A percentile compares a stretch with the other conserved stretches of the same genome.
Conservation (phyloP, 1,140 invertebrate species). For the Megalopta genalis region DNA sequence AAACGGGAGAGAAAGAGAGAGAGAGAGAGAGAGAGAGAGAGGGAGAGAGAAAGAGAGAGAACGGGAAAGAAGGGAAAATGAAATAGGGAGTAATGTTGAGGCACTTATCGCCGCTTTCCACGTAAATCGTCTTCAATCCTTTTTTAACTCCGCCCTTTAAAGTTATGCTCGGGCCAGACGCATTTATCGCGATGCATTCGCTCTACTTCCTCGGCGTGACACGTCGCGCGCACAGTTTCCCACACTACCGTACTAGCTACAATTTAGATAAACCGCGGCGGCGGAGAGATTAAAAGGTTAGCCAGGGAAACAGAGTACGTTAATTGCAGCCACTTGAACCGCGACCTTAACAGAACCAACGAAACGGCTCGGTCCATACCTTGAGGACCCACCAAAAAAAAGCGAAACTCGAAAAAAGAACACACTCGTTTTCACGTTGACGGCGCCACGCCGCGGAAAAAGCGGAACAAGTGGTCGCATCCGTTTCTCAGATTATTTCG, state of each 20-base stretch:
- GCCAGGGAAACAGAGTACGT: constrained; percentile 47
- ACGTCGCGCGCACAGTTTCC: constrained; percentile 38
- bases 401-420: not conserved
- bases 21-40: not conserved
- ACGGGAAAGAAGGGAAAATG: not conserved
- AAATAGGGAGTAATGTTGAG: constrained; percentile 2
- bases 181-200: constrained; percentile 48
- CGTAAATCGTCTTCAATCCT: constrained; percentile 48
- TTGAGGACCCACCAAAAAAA: not conserved
- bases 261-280: constrained; percentile 49
- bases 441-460: not conserved
- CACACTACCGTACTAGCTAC: constrained; percentile 38
- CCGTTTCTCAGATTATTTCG: not conserved
- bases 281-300: constrained; percentile 55
- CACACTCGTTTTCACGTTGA: too few species aligned
- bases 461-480: not conserved
- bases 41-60: not conserved
- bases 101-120: constrained; percentile 30
- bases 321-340: constrained; percentile 55
- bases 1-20: not conserved
- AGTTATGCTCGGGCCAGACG: constrained; percentile 32
- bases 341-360: constrained; percentile 38
- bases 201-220: constrained; percentile 39
- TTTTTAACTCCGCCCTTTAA: constrained; percentile 41
- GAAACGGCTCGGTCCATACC: constrained; percentile 4